phyloP scores from a whole-genome alignment of 2,888 invertebrate genomes.

The Alloscopus bannaensis region DNA sequence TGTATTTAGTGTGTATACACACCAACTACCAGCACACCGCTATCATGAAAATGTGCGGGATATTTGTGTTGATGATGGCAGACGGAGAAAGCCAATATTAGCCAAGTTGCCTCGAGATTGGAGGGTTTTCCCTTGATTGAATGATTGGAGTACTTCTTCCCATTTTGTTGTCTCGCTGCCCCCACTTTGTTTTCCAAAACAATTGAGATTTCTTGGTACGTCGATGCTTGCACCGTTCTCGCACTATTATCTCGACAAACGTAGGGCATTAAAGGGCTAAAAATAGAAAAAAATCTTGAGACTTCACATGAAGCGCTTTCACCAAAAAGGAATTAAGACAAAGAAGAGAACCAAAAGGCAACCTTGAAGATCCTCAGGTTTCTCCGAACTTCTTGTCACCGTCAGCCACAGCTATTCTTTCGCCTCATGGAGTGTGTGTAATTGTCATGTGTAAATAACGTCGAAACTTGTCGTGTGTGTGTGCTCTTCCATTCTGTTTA shows the following conservation, averaged over 20 bases:
- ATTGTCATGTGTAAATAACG: conserved; percentile 62
- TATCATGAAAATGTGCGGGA: not conserved
- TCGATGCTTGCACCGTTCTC: conserved; percentile 30
- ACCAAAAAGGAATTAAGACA: not conserved
- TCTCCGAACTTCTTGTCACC: conserved; percentile 48
- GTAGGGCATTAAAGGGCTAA: not conserved
- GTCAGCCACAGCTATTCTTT: conserved; percentile 47
- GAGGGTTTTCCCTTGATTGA: conserved; percentile 40
- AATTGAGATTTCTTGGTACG: conserved; percentile 23
- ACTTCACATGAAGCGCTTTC: conserved; percentile 11
- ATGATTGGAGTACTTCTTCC: conserved; percentile 46
- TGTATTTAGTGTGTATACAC: not conserved
- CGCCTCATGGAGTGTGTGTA: conserved; percentile 38
- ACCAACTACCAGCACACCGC: not conserved
- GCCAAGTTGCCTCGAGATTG: not conserved
- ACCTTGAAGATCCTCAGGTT: conserved; percentile 36
- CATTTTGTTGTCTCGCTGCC: conserved; percentile 31
- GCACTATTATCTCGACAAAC: conserved; percentile 1
- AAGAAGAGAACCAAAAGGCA: conserved; percentile 15
- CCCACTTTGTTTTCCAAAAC: conserved; percentile 46
- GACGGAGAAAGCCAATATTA: conserved; percentile 49
- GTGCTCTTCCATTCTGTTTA: conserved; percentile 42
- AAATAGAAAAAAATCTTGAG: conserved; percentile 12
- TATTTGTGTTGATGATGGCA: conserved; percentile 7
- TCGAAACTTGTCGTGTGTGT: conserved; percentile 14